Evolutionary conservation across 2,888 invertebrate genomes (phyloP).

Genomic region (Callimorpha dominula): DNA sequence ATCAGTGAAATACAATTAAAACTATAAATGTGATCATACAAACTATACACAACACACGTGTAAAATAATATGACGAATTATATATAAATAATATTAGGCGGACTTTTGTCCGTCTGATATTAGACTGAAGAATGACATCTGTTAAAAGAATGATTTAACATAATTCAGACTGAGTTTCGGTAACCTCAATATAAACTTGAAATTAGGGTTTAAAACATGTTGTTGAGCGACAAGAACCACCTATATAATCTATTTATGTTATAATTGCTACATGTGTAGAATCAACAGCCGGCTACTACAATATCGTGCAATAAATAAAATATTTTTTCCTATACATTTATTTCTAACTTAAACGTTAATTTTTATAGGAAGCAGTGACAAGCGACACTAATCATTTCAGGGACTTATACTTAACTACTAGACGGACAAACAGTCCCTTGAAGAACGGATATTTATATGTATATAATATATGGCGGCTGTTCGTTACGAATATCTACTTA

Average conservation of each 20-base stretch:
- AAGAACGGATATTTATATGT: neutral
- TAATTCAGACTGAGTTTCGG: neutral
- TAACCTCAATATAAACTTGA: too few species aligned
- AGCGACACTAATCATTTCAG: constrained; percentile 1
- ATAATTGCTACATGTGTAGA: neutral
- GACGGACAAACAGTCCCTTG: neutral
- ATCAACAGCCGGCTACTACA: constrained; percentile 6
- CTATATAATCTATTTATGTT: neutral
- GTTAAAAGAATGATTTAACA: neutral
- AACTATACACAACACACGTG: too few species aligned
- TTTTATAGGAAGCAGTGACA: constrained; percentile 30
- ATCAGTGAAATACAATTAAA: too few species aligned
- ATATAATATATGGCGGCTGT: neutral
- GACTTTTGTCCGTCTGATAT: neutral
- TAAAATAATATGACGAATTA: too few species aligned
- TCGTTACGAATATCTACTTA: neutral
- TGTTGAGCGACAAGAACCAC: neutral
- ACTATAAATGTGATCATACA: too few species aligned
- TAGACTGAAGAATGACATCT: neutral
- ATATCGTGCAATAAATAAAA: constrained; percentile 33
- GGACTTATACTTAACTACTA: neutral
- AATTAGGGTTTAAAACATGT: neutral
- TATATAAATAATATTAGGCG: neutral
- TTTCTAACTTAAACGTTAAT: constrained; percentile 17
- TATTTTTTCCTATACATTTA: constrained; percentile 17